Evolutionary conservation across 2,888 invertebrate genomes (phyloP), one percentile per base, ranked within the genome.

Genomic region (Branchellion lobata): DNA sequence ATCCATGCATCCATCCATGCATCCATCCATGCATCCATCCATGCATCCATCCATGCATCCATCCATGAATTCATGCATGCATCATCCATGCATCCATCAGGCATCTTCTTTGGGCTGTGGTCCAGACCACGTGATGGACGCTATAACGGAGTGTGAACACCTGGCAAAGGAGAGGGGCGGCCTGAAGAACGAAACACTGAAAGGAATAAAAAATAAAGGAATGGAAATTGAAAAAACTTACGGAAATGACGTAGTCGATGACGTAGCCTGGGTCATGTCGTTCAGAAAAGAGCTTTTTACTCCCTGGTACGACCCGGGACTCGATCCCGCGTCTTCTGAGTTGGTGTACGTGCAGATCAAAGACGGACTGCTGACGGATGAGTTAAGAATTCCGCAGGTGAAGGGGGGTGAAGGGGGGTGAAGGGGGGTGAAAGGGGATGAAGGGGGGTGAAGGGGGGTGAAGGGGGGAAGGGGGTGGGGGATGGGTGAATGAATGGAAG

Each of bases 91-190:
- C n/a, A n/a, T n/a, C n/a, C n/a, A n/a, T n/a, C 77, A 83, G 83
- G 82, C 83, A 33, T 83, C 83, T 2, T 83, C 83, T 8, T 80
- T 83, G 33, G 83, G 83, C 18, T 81, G 81, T 29, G 83, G 83
- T 40, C 34, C 81, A 5, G 83, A 83, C 69, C 83, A 83, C 78
- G 81, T 83, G 68, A 83, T 83, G 83, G 83, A 83, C 80, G 83
- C 83, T 34, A 82, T 83, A 14, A 80, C 83, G 1, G 83, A 83
- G 72, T 83, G 83, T 71, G 83, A 83, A 74, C 83, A 83, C 80
- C 75, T 83, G 29, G 47, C 81, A 31, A 24, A 80, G 21, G 73
- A 72, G 27, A 78, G 79, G n/a, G 80, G 81, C 24, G 81, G 80
- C 5, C 18, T 75, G 29, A 5, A 72, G 18, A 81, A 81, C 51